Evolutionary conservation across 1,140 invertebrate genomes (phyloP), one percentile per base, ranked within the genome.

Genomic region (Heliothis virescens): DNA sequence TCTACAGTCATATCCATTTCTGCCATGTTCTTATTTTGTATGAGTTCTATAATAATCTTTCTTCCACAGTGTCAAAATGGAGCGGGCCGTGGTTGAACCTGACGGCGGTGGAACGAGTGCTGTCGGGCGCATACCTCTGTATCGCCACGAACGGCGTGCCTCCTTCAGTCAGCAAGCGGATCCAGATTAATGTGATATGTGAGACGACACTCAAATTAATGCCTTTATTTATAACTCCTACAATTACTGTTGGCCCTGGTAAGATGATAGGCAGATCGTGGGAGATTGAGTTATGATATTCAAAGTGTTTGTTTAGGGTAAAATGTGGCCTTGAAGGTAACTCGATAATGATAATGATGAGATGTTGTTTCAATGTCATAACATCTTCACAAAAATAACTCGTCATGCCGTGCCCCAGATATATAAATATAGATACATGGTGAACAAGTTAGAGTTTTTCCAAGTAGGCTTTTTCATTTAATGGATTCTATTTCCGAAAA

Each of bases 121-220:
- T 98, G 91, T 98, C 98, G 96, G 98, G 98, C 3, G 96, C 96
- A 3, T 97, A 97, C 84, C 94, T 96, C 55, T 97, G 96, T 88
- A 96, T 97, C 60, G 96, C 96, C 7, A 95, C 95, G 11, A 97
- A 96, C 77, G 96, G 96, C 16, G 95, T 96, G 0, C 96, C 96
- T 1, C 96, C 96, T 3, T 96, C 96, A 2, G 96, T 97, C 80
- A 97, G 96, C 95, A 97, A 97, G 91, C 93, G 96, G 82, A 96
- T 97, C 82, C 96, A 95, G 87, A 95, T 97, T 55, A 95, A 95
- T 85, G 96, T 97, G 29, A 95, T 96, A 87, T 96, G 96, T 96
- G 89, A 96, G 96, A 95, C 82, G 16, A 47, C 73, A 50, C 77
- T 52, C 29, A 81, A 16, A 63, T 34, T 65, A 78, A 81, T 65